phyloP scores from a whole-genome alignment of 2,888 invertebrate genomes.

The Athalia rosae region DNA sequence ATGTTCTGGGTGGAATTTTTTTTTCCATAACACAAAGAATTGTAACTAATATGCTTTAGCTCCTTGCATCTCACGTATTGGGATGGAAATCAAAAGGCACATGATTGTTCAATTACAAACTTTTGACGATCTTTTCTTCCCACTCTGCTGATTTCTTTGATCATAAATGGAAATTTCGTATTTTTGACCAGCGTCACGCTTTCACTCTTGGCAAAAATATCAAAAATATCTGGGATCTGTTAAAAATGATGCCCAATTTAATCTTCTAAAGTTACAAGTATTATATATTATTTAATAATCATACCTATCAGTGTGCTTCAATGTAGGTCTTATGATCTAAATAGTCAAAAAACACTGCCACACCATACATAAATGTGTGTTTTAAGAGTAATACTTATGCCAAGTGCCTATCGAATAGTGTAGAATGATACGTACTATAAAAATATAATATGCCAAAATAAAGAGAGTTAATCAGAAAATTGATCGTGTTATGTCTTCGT shows the following conservation, averaged over 20 bases:
- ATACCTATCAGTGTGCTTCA: slow-evolving; percentile 26
- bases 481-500: slow-evolving; percentile 44
- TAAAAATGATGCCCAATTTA: slow-evolving; percentile 19
- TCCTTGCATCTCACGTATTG: background rate
- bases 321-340: slow-evolving; percentile 39
- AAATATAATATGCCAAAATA: slow-evolving; percentile 61
- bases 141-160: background rate
- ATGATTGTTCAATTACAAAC: slow-evolving; percentile 6
- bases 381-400: slow-evolving; percentile 42
- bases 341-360: slow-evolving; percentile 39
- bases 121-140: background rate
- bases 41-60: background rate
- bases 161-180: slow-evolving; percentile 2
- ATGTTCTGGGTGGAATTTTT: slow-evolving; percentile 12
- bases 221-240: slow-evolving; percentile 8
- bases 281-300: slow-evolving; percentile 28
- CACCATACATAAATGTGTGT: slow-evolving; percentile 36
- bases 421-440: slow-evolving; percentile 43
- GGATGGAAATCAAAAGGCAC: slow-evolving; percentile 6
- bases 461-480: slow-evolving; percentile 60
- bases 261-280: slow-evolving; percentile 26
- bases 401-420: slow-evolving; percentile 39
- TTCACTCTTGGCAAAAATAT: slow-evolving; percentile 1
- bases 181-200: slow-evolving; percentile 20
- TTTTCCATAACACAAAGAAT: background rate